Evolutionary conservation across 1,140 invertebrate genomes (phyloP).

Genomic region (Bombus fervidus): DNA sequence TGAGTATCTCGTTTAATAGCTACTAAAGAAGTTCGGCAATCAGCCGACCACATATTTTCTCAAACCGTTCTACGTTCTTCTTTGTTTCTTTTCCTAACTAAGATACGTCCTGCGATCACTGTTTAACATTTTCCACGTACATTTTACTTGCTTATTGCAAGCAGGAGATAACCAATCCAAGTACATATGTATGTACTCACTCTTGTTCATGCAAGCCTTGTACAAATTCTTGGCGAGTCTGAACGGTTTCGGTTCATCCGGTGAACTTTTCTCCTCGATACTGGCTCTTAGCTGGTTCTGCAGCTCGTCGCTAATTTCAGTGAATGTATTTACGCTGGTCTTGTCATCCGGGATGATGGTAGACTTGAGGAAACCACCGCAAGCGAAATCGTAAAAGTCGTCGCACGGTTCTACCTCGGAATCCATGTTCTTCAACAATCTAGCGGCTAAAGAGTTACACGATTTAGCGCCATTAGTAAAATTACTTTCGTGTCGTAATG

Average conservation of each 20-base stretch:
- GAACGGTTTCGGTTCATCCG: constrained; percentile 88
- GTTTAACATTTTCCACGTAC: too few relatives aligned
- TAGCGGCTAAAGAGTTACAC: constrained; percentile 76
- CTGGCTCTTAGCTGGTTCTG: constrained; percentile 90
- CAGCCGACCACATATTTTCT: too few relatives aligned
- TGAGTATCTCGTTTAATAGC: too few relatives aligned
- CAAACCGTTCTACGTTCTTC: too few relatives aligned
- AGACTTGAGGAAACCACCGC: constrained; percentile 73
- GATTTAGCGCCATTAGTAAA: background rate
- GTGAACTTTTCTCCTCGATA: constrained; percentile 86
- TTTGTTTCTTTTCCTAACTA: too few relatives aligned
- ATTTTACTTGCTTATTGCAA: too few relatives aligned
- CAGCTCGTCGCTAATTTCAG: constrained; percentile 90
- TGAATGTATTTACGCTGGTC: constrained; percentile 89
- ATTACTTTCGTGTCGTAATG: background rate
- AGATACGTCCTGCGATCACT: too few relatives aligned
- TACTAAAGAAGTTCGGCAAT: too few relatives aligned
- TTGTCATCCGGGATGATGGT: constrained; percentile 86
- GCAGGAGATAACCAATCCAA: too few relatives aligned
- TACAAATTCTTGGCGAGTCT: constrained; percentile 90
- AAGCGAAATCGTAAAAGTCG: constrained; percentile 92
- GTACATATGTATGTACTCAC: constrained; percentile 82
- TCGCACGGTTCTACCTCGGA: constrained; percentile 87
- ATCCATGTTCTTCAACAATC: constrained; percentile 84
- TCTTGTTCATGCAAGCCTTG: constrained; percentile 93